Evolutionary conservation across 2,888 invertebrate genomes (phyloP), one percentile per base, ranked within the genome.

Genomic region (Spisula subtruncata): DNA sequence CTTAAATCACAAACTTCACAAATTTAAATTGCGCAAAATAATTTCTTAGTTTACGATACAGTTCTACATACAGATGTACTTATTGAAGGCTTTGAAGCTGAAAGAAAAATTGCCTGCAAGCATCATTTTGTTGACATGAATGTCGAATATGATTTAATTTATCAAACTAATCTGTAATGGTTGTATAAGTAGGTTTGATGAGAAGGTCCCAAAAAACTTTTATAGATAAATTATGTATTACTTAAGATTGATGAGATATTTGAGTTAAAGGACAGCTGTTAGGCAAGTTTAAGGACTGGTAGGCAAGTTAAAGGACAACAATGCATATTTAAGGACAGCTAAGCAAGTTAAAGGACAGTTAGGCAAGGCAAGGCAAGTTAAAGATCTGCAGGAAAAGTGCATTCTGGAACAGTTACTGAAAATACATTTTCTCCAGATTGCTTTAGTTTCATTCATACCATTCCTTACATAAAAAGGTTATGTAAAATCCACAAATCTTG

Each of bases 71-170:
- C 25, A 66, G n/a, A 66, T 25, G 60, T 66, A 66, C n/a, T 66
- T 66, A 66, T 66, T 66, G 60, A n/a, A n/a, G n/a, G n/a, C n/a
- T n/a, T n/a, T n/a, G n/a, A n/a, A 66, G 60, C 60, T 25, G n/a
- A 25, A 66, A n/a, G n/a, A n/a, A 56, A 66, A 20, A 25, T 66
- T 66, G 60, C 60, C 60, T 66, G 60, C 25, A 25, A 66, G 60
- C 60, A 25, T 66, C 25, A 66, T 66, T 66, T 66, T 4, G 60
- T 66, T 66, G 60, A 60, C 60, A 60, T 60, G n/a, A 66, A 25
- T 25, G 60, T 66, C 6, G 4, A 25, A 66, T 66, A 12, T 66
- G 25, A 66, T 66, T 25, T 25, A 25, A 66, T 25, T 66, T n/a
- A 66, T 66, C 60, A 66, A 51, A 51, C 14, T 51, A 51, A 51